Conservation (phyloP, 2,888 invertebrate species). For the Parnassius apollo region DNA sequence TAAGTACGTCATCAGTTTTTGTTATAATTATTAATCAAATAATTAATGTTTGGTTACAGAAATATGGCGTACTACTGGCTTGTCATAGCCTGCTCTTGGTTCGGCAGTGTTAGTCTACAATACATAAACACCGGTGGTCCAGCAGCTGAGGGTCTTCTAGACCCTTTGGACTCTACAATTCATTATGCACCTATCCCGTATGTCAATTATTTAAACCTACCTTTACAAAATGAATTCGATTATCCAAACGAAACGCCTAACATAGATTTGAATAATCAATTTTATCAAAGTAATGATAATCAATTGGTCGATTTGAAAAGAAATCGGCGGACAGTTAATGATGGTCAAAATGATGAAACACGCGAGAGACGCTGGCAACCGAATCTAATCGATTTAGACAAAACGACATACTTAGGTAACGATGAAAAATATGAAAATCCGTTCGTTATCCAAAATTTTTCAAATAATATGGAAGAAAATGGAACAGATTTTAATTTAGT, state of each 20-base stretch:
- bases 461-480: slow-evolving; percentile 43
- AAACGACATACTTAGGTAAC: slow-evolving; percentile 45
- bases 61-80: slow-evolving; percentile 67
- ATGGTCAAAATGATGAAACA: slow-evolving; percentile 31
- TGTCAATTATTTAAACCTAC: slow-evolving; percentile 49
- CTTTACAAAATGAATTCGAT: slow-evolving; percentile 40
- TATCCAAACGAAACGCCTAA: slow-evolving; percentile 38
- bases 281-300: slow-evolving; percentile 36
- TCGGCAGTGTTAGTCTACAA: slow-evolving; percentile 63
- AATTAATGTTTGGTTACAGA: slow-evolving; percentile 48
- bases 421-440: slow-evolving; percentile 40
- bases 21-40: too few species aligned
- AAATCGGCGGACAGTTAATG: slow-evolving; percentile 23
- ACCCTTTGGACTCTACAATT: slow-evolving; percentile 43
- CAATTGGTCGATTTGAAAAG: slow-evolving; percentile 37
- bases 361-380: slow-evolving; percentile 48
- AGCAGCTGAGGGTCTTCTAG: slow-evolving; percentile 43
- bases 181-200: slow-evolving; percentile 50
- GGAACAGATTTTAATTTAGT: slow-evolving; percentile 37
- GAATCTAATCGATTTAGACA: slow-evolving; percentile 51
- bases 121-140: slow-evolving; percentile 57
- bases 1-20: neutral
- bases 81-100: slow-evolving; percentile 60
- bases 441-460: slow-evolving; percentile 38
- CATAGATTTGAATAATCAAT: slow-evolving; percentile 34